Evolutionary conservation across 2,797 vertebrate species (phyloP), one percentile per base, ranked within the genome.

Genomic region (Aldrovandia affinis): DNA sequence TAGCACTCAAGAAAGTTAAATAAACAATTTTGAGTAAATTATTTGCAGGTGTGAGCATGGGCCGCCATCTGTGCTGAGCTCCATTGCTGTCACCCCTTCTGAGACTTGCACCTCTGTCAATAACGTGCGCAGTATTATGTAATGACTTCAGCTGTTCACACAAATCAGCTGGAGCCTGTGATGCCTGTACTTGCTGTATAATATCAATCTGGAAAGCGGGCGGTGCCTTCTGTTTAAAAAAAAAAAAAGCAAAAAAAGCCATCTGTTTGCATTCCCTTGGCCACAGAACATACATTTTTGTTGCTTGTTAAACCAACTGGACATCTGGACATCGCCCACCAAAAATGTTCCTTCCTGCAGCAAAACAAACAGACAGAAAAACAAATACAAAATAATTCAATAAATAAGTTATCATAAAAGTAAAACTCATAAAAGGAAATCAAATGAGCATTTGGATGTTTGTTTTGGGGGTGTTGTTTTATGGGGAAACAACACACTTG

Each of bases 1-100:
- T 95, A 96, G 94, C 94, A 93, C 91, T 94, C 93, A 92, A 90
- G 92, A 89, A 92, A 94, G 88, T 94, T 92, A 95, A 95, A 96
- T 94, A 96, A 96, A 95, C 95, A 94, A 90, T 92, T 91, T 86
- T 86, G 89, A 88, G 86, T 89, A 95, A 96, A 97, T 96, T 91
- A 95, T 94, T 96, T 95, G 91, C 96, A 97, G 95, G 95, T 96
- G 95, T 88, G 89, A 93, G 87, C 83, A 86, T 85, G 88, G 90
- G 88, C 89, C 85, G 92, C 92, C 94, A 92, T 95, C 94, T 94
- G 92, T 70, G 87, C 91, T 78, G 28, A 89, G 70, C 79, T 85
- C 83, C 70, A 85, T 70, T 54, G 0, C 0, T 93, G 93, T 90
- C 92, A 87, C 80, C 78, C 84, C 89, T 88, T 88, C 87, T 81